Base-by-base conservation (phyloP, 2,113 vertebrate genomes). In the Sphaerodactylus townsendi region DNA sequence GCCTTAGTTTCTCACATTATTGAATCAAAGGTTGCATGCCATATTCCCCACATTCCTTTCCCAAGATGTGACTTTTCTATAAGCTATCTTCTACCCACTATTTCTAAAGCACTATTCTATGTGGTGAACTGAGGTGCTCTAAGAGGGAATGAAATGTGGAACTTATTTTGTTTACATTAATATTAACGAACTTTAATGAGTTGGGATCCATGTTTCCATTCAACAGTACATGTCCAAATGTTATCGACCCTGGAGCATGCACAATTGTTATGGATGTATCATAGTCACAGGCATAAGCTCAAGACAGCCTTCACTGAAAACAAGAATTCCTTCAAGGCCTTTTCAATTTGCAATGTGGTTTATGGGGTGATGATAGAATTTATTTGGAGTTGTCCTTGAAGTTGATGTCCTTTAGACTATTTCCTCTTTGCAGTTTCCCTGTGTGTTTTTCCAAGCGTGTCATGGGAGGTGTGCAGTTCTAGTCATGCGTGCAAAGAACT, bases 401-500 rank as follows among this genome's bases (percentile, higher is more conserved):
- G 83, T 76, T 48, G 41, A 8, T 77, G 81, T 75, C 69, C 81
- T 83, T 74, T 77, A 79, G 65, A 23, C 66, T 53, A 0, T 72
- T 44, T 77, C 6, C 59, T 81, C 21, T 77, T 56, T 66, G 73
- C 59, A 65, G 33, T 66, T 33, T 85, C 37, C 77, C 25, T 56
- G n/a, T 56, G 15, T 73, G 74, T 37, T 82, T 74, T 77, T 71
- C 83, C 79, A 65, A 37, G 50, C 44, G 0, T 77, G 66, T 35
- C 79, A 86, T 68, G 41, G 78, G 76, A 89, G 21, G 13, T 81
- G 83, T 81, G 79, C 86, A 53, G 64, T 82, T 71, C 68, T 56
- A 79, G 33, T 0, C 1, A 46, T 33, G 81, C 77, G 28, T 19
- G 62, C 3, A 79, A 85, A 89, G 73, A 86, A 66, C 79, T 83